Conservation (phyloP, 1,140 invertebrate genomes). For the Laupala kohalensis region DNA sequence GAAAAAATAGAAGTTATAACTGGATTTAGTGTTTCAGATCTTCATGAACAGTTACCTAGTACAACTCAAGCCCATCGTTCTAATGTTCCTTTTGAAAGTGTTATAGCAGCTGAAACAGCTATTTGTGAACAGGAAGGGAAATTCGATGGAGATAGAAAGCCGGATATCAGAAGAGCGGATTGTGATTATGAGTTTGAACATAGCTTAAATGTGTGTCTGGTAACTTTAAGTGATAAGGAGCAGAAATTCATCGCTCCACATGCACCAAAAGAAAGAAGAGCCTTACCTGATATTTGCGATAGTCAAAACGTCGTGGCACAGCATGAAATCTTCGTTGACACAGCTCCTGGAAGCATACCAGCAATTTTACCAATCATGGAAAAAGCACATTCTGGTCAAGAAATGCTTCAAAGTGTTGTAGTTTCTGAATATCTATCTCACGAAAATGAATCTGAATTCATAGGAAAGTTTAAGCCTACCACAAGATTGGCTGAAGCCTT, state of each 20-base stretch:
- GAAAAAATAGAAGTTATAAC: constrained; percentile 29
- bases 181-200: constrained; percentile 32
- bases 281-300: constrained; percentile 23
- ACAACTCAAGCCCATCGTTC: constrained; percentile 3
- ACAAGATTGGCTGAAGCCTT: constrained; percentile 22
- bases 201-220: constrained; percentile 32
- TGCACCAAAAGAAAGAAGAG: constrained; percentile 22
- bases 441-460: constrained; percentile 30
- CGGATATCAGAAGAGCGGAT: constrained; percentile 28
- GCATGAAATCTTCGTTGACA: constrained; percentile 20
- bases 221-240: constrained; percentile 39
- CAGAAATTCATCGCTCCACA: constrained; percentile 17
- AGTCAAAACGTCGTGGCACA: constrained; percentile 24
- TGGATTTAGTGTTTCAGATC: neutral
- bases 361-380: constrained; percentile 17
- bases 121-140: constrained; percentile 36
- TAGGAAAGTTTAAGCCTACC: constrained; percentile 24
- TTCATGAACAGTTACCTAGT: constrained; percentile 6
- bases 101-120: constrained; percentile 20
- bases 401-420: constrained; percentile 23
- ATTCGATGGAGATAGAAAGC: constrained; percentile 27
- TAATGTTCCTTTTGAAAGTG: constrained; percentile 19
- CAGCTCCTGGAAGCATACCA: constrained; percentile 18
- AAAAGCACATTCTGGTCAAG: constrained; percentile 19
- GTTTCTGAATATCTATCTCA: constrained; percentile 28